Base-by-base conservation (phyloP, 2,888 invertebrate genomes). In the Lissocephala sabroskyi region DNA sequence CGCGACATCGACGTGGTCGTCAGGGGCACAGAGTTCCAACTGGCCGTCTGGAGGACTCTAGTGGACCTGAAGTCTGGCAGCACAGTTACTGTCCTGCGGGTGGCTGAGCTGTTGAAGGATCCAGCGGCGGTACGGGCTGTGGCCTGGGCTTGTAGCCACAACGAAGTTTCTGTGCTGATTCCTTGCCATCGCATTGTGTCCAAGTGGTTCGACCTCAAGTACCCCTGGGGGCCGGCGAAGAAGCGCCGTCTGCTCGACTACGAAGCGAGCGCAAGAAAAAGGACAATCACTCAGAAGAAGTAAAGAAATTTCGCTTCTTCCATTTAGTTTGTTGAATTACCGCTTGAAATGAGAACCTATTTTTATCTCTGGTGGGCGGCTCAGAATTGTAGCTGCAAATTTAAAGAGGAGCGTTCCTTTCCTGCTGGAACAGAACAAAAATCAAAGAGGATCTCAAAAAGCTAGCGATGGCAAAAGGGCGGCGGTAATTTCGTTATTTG, bases 151-250 rank as follows among this genome's bases (percentile, higher is more conserved):
- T 62, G 83, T 19, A 80, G 59, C 1, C 65, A 50, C 7, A 82
- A 82, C 42, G 73, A 80, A 7, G 68, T 82, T 3, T 61, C 80
- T 0, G 54, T 79, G 4, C 45, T 82, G 4, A 75, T 82, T 30
- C 82, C 82, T 0, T 82, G 82, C 33, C 82, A 82, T 55, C 70
- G 82, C 0, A 76, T 82, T 0, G 53, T 78, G 2, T 73, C 81
- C 2, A 79, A 81, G 39, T 66, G 56, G 10, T 76, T 79, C 2
- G 50, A 52, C 3, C 23, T 55, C 1, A 82, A 82, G 40, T 82
- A 82, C 37, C 60, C 63, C 3, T 80, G 81, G 71, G 82, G 81
- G 0, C 53, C 64, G 1, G 42, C 61, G 0, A 57, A 74, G 0
- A 81, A 81, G 33, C 55, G 43, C 2, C 40, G 51, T 6, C 54